Evolutionary conservation across 2,113 vertebrate species (phyloP), one percentile per base, ranked within the genome.

Genomic region (Pao palembangensis): DNA sequence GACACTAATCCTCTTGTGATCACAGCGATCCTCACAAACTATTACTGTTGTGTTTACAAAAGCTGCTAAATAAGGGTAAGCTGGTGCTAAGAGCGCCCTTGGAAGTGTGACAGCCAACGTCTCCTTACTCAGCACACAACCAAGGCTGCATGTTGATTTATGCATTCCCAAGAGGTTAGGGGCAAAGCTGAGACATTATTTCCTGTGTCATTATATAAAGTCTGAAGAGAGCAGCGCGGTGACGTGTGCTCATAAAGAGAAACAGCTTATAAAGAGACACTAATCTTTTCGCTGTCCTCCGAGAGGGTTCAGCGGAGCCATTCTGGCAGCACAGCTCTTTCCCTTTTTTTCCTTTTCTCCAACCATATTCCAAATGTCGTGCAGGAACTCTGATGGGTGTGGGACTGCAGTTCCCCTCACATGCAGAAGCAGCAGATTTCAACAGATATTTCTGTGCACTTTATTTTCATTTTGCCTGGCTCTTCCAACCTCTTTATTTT

Each of bases 171-270:
- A 56, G 61, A 85, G 85, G 71, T 6, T 69, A 59, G 54, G 66
- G 76, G 78, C 79, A 76, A 38, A 59, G 58, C 42, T 53, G 63
- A 75, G 52, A 71, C 67, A 80, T 67, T 20, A 57, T 74, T 86
- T 82, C 82, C 82, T 75, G 81, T 80, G 81, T 80, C 77, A 82
- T 84, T 88, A 79, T 34, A 58, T 84, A 73, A 73, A 75, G 67
- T 71, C 57, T 66, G 65, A 82, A 79, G 51, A 64, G 46, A 68
- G 66, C 62, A 55, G 65, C 68, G 50, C 50, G 21, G 48, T 42
- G 58, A 71, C 50, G 31, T 55, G 52, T 58, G 41, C 58, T 76
- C 43, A 64, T 51, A 58, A 55, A 18, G 23, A 14, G 51, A 58
- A 69, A 13, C n/a, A 69, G 44, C 21, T 51, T 42, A 53, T 52